A percentile compares a stretch with the other conserved stretches of the same genome.
Evolutionary conservation across 2,888 invertebrate genomes (phyloP).

Genomic region (Luperina testacea): DNA sequence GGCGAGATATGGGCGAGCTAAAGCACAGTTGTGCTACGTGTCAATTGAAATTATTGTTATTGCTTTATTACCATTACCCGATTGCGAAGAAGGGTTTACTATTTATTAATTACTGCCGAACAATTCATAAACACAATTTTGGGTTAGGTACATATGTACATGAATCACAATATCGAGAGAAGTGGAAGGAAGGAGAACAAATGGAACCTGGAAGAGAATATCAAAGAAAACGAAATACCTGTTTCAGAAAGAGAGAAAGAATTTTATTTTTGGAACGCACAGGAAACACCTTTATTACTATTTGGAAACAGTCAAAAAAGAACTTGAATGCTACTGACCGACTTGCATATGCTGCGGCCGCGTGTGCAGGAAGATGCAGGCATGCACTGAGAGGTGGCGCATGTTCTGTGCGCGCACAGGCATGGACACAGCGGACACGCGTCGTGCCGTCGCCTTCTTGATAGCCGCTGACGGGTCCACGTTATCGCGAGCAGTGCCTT

Average conservation of each 20-base stretch:
- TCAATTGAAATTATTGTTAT: background rate
- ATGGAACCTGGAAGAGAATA: background rate
- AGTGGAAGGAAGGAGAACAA: background rate
- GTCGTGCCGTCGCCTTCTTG: slow-evolving; percentile 81
- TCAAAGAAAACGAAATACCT: background rate
- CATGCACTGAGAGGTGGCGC: slow-evolving; percentile 91
- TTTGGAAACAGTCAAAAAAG: background rate
- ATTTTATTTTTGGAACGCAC: background rate
- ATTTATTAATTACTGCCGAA: background rate
- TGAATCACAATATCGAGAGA: background rate
- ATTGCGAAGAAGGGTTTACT: background rate
- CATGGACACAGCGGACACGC: slow-evolving; percentile 82
- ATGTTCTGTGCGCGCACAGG: slow-evolving; percentile 82
- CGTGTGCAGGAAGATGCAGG: slow-evolving; percentile 92
- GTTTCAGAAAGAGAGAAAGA: background rate
- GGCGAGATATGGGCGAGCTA: no score
- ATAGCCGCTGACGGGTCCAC: slow-evolving; percentile 74
- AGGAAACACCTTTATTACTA: background rate
- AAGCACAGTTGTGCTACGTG: background rate
- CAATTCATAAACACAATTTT: background rate
- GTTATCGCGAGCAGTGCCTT: slow-evolving; percentile 62
- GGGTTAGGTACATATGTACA: background rate
- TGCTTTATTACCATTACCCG: background rate
- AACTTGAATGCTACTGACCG: slow-evolving; percentile 70
- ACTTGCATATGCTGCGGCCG: slow-evolving; percentile 83